Evolutionary conservation across 1,140 invertebrate species (phyloP).

Genomic region (Protaetia brevitarsis): DNA sequence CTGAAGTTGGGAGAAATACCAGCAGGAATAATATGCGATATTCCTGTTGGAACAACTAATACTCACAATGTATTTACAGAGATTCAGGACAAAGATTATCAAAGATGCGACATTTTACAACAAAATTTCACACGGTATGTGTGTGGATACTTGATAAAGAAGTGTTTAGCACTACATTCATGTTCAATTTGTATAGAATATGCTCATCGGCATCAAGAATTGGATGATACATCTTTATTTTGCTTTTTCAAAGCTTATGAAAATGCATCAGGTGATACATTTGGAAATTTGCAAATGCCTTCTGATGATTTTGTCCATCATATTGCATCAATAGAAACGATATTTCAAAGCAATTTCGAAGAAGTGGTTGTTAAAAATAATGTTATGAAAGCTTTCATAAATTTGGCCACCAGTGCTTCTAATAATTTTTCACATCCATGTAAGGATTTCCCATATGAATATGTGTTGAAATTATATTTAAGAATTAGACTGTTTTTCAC

Average conservation of each 20-base stretch:
- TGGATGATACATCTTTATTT: not conserved
- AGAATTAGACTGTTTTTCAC: not conserved
- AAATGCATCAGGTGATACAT: not conserved
- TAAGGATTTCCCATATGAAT: not conserved
- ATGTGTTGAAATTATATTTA: conserved; percentile 4
- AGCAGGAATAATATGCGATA: not conserved
- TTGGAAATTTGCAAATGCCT: not conserved
- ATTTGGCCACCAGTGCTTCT: not conserved
- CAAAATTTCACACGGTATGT: not conserved
- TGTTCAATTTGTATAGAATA: not conserved
- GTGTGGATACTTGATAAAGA: not conserved
- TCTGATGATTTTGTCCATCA: not conserved
- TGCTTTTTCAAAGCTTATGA: not conserved
- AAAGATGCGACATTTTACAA: not conserved
- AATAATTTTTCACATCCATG: not conserved
- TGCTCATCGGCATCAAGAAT: not conserved
- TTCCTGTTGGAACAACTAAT: not conserved
- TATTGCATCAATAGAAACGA: not conserved
- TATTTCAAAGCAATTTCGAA: not conserved
- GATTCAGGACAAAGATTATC: not conserved
- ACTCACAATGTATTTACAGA: not conserved
- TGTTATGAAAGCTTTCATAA: no score
- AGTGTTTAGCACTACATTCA: not conserved
- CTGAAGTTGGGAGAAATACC: not conserved
- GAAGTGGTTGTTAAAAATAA: not conserved